These are phyloP conservation scores for Hyperoplus lanceolatus DNA, from an alignment of 2,797 vertebrate genomes.

Conservation along the genomic window DNA sequence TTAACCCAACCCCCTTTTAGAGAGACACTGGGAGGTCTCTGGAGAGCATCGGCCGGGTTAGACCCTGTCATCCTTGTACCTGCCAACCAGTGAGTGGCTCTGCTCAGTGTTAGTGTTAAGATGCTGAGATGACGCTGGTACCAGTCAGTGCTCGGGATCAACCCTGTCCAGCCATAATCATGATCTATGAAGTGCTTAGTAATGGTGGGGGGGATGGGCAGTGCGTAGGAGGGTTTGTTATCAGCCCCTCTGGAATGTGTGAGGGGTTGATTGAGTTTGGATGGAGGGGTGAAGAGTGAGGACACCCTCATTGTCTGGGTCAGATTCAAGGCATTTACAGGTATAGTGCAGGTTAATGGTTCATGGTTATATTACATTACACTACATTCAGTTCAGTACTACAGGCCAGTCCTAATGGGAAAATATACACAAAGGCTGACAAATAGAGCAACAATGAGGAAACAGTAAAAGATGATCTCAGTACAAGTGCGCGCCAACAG, in stretches of 20 bases:
- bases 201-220: constrained; percentile 5
- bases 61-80: constrained; percentile 39
- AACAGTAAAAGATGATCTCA: background rate
- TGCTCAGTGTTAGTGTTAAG: constrained; percentile 68
- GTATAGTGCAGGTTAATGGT: background rate
- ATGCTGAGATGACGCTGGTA: constrained; percentile 53
- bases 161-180: constrained; percentile 39
- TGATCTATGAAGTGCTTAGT: constrained; percentile 72
- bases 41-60: constrained; percentile 32
- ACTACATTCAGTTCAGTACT: background rate
- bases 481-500: background rate
- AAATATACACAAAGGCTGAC: background rate
- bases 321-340: constrained; percentile 17
- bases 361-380: background rate
- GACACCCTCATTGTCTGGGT: constrained; percentile 36
- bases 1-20: background rate
- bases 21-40: constrained; percentile 26
- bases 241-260: constrained; percentile 80
- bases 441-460: background rate
- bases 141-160: constrained; percentile 67
- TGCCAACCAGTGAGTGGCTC: constrained; percentile 42
- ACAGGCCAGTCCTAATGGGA: background rate
- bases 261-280: constrained; percentile 56
- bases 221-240: constrained; percentile 64
- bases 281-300: constrained; percentile 57